Conservation (phyloP, 35 echinoderm and acorn worm species). For the Ophioderma brevispina region DNA sequence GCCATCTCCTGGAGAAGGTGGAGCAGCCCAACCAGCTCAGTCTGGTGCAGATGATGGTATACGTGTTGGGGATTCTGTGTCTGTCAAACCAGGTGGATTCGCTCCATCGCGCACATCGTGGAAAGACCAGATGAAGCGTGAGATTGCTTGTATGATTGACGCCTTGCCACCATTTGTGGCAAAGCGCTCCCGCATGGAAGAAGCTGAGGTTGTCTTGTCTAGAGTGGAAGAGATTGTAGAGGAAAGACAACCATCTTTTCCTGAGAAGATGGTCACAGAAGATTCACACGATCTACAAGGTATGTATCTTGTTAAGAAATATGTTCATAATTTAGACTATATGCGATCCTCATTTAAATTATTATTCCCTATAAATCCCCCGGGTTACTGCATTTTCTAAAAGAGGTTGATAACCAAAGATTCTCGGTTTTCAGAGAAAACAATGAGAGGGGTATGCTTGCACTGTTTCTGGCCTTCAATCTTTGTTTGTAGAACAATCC, state of each 20-base stretch:
- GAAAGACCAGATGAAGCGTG: constrained; percentile 7
- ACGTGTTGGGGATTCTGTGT: not conserved
- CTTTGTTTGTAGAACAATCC: too few species aligned
- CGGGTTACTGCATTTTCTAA: too few species aligned
- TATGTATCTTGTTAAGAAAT: too few species aligned
- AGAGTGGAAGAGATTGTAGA: not conserved
- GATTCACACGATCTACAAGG: not conserved
- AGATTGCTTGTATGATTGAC: not conserved
- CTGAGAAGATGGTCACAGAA: not conserved
- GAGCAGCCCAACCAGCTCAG: not conserved
- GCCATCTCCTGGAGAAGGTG: not conserved
- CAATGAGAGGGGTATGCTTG: too few species aligned
- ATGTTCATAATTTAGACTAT: too few species aligned
- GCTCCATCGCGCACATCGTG: not conserved
- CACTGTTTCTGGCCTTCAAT: too few species aligned
- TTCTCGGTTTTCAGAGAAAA: too few species aligned
- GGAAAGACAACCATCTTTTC: too few species aligned
- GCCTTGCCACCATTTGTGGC: not conserved
- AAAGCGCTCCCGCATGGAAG: not conserved
- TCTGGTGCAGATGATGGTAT: not conserved
- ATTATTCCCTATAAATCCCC: too few species aligned
- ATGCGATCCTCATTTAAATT: too few species aligned
- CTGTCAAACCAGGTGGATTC: not conserved
- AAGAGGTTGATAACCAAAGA: too few species aligned
- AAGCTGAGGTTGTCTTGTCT: not conserved